These are phyloP conservation scores for Macrosteles quadrilineatus DNA, from an alignment of 1,140 invertebrate species.

Conservation along the genomic window DNA sequence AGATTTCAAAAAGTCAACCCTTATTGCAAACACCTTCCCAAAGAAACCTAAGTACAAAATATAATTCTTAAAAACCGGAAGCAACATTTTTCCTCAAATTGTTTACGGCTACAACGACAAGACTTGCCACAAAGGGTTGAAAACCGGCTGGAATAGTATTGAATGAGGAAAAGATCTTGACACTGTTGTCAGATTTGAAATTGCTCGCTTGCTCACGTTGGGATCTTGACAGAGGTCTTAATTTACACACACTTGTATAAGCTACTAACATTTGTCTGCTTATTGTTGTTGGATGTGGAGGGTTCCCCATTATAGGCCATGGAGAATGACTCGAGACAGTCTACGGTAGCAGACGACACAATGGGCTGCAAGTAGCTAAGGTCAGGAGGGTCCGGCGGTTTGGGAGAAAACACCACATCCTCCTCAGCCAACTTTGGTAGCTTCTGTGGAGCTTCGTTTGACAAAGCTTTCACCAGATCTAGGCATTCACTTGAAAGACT, in stretches of 20 bases:
- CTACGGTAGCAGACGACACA: background rate
- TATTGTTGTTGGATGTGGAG: background rate
- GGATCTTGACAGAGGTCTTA: too few relatives aligned
- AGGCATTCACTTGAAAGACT: conserved; percentile 34
- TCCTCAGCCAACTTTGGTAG: background rate
- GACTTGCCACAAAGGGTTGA: too few relatives aligned
- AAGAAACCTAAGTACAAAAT: too few relatives aligned
- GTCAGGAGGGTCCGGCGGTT: conserved; percentile 36
- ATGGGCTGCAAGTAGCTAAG: conserved; percentile 35
- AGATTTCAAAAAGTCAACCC: too few relatives aligned
- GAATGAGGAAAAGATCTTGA: too few relatives aligned
- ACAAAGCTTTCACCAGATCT: conserved; percentile 20
- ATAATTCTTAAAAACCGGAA: too few relatives aligned
- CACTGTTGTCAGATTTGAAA: too few relatives aligned
- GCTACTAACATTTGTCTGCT: background rate
- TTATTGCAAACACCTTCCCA: too few relatives aligned
- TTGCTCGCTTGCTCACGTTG: too few relatives aligned
- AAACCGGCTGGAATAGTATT: too few relatives aligned
- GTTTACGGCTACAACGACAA: too few relatives aligned
- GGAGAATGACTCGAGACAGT: conserved; percentile 35
- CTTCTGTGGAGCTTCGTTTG: conserved; percentile 10
- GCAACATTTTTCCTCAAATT: too few relatives aligned
- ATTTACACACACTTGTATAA: background rate
- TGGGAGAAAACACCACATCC: background rate
- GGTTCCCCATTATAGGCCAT: conserved; percentile 35